phyloP scores from a whole-genome alignment of 2,113 vertebrate genomes.

The Sardina pilchardus region DNA sequence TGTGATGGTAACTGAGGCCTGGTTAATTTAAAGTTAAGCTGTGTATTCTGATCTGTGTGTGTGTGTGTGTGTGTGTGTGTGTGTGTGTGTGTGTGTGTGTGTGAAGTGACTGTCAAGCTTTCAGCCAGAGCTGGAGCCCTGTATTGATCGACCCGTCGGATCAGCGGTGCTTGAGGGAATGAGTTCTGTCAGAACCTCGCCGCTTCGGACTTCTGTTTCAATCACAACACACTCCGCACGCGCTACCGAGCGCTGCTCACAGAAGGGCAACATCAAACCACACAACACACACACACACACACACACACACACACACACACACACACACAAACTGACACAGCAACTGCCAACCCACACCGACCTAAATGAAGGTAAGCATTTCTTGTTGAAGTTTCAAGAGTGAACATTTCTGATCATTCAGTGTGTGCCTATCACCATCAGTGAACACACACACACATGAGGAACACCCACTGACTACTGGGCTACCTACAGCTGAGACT shows the following conservation, averaged over 20 bases:
- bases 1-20: too few species aligned
- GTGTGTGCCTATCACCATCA: too few species aligned
- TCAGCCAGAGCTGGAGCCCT: constrained; percentile 2
- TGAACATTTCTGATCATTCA: too few species aligned
- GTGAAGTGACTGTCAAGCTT: background rate
- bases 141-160: background rate
- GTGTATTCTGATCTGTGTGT: background rate
- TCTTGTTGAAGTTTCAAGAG: too few species aligned
- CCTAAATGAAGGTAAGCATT: background rate
- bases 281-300: background rate
- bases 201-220: background rate
- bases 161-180: background rate
- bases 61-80: background rate
- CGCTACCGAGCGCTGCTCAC: too few species aligned
- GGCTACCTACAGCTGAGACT: too few species aligned
- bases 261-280: too few species aligned
- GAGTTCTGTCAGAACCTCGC: background rate
- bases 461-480: too few species aligned
- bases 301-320: constrained; percentile 6
- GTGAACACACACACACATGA: too few species aligned
- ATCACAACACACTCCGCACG: background rate
- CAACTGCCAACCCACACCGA: background rate
- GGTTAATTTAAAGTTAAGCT: too few species aligned
- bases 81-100: constrained; percentile 2
- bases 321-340: background rate